A percentile compares a stretch with the other conserved stretches of the same genome.
Conservation (phyloP, 2,113 vertebrate species). For the Stegastes partitus region DNA sequence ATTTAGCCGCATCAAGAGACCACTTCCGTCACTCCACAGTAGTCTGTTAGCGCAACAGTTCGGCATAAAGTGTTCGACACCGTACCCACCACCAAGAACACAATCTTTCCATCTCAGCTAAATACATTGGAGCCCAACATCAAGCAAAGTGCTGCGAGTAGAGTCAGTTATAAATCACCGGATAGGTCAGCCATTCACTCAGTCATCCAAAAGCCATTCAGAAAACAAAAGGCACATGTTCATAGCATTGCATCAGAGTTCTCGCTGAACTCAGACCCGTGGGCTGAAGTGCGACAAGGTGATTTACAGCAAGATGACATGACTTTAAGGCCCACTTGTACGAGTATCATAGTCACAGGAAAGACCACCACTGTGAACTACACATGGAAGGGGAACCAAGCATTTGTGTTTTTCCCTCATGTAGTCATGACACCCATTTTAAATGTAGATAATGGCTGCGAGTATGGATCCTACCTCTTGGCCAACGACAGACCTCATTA, state of each 20-base stretch:
- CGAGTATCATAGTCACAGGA: slow-evolving; percentile 1
- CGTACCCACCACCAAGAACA: slow-evolving; percentile 72
- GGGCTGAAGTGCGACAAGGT: background rate
- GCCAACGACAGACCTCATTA: background rate
- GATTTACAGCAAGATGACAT: slow-evolving; percentile 14
- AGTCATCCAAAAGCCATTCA: slow-evolving; percentile 44
- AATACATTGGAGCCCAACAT: slow-evolving; percentile 26
- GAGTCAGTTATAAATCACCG: slow-evolving; percentile 13
- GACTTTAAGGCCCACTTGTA: slow-evolving; percentile 3
- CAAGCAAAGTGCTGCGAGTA: slow-evolving; percentile 23
- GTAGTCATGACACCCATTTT: background rate
- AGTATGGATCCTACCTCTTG: background rate
- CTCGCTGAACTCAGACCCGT: slow-evolving; percentile 10
- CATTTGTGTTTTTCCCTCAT: slow-evolving; percentile 15
- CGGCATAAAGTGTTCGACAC: slow-evolving; percentile 81
- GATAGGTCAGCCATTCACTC: slow-evolving; percentile 24
- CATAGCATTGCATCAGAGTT: slow-evolving; percentile 34
- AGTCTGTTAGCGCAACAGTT: slow-evolving; percentile 41
- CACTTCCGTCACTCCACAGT: slow-evolving; percentile 38
- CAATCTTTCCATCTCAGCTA: background rate
- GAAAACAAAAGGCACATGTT: slow-evolving; percentile 54
- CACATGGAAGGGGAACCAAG: background rate
- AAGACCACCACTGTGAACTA: slow-evolving; percentile 14
- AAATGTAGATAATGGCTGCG: slow-evolving; percentile 1
- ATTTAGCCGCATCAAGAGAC: slow-evolving; percentile 92